Percentiles rank a stretch among this genome's conserved stretches.
phyloP scores from a whole-genome alignment of 2,113 vertebrate species.

The Mus spicilegus region DNA sequence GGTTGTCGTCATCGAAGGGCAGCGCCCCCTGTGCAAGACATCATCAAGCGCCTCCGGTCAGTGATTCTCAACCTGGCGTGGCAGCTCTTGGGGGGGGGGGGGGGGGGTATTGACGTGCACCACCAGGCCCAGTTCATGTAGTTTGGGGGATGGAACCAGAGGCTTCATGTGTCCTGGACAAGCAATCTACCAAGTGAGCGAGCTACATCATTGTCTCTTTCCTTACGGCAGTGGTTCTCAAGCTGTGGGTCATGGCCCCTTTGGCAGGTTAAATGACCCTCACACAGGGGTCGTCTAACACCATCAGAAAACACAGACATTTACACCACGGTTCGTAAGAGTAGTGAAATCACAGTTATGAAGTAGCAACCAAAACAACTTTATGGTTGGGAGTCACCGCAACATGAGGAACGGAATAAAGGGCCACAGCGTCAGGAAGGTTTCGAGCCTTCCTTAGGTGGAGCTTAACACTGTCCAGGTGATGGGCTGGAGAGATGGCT shows the following conservation, averaged over 20 bases:
- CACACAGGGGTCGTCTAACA: background rate
- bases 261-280: background rate
- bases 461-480: fast-evolving
- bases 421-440: background rate
- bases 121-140: background rate
- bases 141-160: background rate
- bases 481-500: too few relatives aligned
- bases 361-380: too few relatives aligned
- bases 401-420: background rate
- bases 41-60: conserved; percentile 83
- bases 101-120: background rate
- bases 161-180: background rate
- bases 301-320: background rate
- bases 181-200: background rate
- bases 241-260: background rate
- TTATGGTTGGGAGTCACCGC: background rate
- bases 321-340: background rate
- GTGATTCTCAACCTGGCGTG: background rate
- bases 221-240: background rate
- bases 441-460: background rate
- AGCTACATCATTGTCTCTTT: background rate
- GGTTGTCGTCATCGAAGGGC: conserved; percentile 96
- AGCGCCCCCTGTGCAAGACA: conserved; percentile 92
- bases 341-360: background rate
- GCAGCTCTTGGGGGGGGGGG: too few relatives aligned